Evolutionary conservation across 2,888 invertebrate genomes (phyloP).

Genomic region (Tridacna crocea): DNA sequence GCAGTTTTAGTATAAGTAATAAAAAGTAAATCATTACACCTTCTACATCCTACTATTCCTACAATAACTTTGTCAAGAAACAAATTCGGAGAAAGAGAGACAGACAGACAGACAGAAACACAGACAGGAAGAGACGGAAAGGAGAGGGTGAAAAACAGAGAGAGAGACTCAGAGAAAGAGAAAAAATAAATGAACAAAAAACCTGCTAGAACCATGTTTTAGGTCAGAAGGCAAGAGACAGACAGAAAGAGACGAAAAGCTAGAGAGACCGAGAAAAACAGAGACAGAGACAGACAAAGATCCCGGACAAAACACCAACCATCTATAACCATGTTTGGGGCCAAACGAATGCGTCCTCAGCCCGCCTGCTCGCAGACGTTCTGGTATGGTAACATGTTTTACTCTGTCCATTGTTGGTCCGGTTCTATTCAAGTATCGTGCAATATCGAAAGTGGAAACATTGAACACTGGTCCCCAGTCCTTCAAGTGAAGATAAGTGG

Average conservation of each 20-base stretch:
- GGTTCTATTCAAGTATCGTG: not conserved
- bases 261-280: conserved; percentile 11
- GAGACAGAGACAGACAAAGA: conserved; percentile 19
- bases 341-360: not conserved
- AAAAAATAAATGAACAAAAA: too few species aligned
- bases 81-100: not conserved
- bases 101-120: not conserved
- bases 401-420: not conserved
- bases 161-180: too few species aligned
- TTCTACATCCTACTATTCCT: too few species aligned
- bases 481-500: conserved; percentile 1
- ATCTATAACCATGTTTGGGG: not conserved
- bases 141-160: conserved; percentile 21
- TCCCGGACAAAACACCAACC: not conserved
- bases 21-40: too few species aligned
- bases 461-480: not conserved
- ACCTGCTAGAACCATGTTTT: too few species aligned
- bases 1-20: too few species aligned
- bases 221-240: conserved; percentile 20
- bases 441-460: not conserved
- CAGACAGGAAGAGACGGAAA: conserved; percentile 13
- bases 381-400: not conserved
- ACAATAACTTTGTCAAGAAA: too few species aligned
- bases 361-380: not conserved
- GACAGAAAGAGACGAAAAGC: too few species aligned